phyloP scores from a whole-genome alignment of 2,113 vertebrate genomes.

The Periophthalmodon schlosseri region DNA sequence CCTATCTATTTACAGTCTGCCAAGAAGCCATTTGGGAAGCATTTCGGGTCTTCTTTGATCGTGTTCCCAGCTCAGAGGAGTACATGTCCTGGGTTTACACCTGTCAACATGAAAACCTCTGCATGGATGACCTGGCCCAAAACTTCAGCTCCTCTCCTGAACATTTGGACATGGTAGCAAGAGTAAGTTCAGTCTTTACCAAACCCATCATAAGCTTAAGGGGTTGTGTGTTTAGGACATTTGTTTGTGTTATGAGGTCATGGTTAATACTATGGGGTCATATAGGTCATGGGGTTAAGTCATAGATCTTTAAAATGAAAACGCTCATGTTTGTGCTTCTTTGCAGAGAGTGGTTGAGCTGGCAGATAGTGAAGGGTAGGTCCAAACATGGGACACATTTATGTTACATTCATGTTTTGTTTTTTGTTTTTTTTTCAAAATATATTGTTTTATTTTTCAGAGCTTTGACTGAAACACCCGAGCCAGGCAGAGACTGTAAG shows the following conservation, averaged over 20 bases:
- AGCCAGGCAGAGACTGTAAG: constrained; percentile 60
- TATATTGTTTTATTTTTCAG: constrained; percentile 44
- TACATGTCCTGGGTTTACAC: constrained; percentile 87
- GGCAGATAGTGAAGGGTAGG: constrained; percentile 59
- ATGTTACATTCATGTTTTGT: background rate
- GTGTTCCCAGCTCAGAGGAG: constrained; percentile 88
- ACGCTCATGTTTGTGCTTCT: constrained; percentile 1
- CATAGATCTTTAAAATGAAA: too few relatives aligned
- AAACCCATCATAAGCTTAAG: background rate
- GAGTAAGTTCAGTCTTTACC: constrained; percentile 69
- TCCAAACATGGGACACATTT: background rate
- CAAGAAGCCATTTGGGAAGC: constrained; percentile 97
- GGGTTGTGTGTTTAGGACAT: background rate
- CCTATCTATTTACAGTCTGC: constrained; percentile 81
- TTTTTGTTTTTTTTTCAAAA: background rate
- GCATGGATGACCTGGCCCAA: constrained; percentile 88
- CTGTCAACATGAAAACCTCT: constrained; percentile 89
- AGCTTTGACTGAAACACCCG: constrained; percentile 19
- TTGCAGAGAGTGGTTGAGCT: constrained; percentile 63
- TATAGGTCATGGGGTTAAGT: background rate
- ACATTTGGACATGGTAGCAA: constrained; percentile 85
- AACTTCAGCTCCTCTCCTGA: constrained; percentile 93
- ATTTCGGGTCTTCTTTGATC: constrained; percentile 91
- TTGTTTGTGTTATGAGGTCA: background rate
- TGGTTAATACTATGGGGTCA: background rate